Evolutionary conservation across 2,797 vertebrate species (phyloP).

Genomic region (Hephaestus fuliginosus): DNA sequence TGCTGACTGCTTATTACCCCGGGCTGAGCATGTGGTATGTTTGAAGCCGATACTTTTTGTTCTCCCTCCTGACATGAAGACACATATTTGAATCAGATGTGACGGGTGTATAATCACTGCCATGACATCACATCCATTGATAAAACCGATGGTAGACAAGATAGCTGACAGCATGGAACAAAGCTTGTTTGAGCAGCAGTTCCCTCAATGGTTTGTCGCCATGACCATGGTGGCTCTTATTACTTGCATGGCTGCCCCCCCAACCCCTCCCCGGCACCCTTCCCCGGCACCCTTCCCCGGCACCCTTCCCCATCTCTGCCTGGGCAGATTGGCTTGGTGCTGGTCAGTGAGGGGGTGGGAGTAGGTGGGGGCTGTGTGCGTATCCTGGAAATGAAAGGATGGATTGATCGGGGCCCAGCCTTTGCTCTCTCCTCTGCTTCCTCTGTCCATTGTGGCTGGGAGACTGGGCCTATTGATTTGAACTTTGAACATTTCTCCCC

Average conservation of each 20-base stretch:
- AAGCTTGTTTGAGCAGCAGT: constrained; percentile 81
- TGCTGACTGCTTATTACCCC: constrained; percentile 75
- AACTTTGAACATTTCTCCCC: constrained; percentile 70
- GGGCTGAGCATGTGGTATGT: constrained; percentile 69
- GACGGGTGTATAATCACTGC: constrained; percentile 74
- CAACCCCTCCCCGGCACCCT: too few species aligned
- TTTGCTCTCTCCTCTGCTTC: constrained; percentile 80
- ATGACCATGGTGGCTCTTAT: constrained; percentile 76
- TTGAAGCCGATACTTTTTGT: constrained; percentile 71
- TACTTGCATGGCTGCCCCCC: constrained; percentile 71
- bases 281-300: constrained; percentile 19
- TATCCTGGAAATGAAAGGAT: constrained; percentile 85
- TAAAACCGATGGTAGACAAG: constrained; percentile 79
- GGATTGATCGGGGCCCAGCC: constrained; percentile 85
- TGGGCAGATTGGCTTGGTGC: constrained; percentile 77
- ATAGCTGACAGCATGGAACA: constrained; percentile 79
- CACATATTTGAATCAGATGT: constrained; percentile 74
- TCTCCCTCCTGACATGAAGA: constrained; percentile 64
- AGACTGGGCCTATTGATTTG: constrained; percentile 87
- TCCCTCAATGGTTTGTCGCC: constrained; percentile 73
- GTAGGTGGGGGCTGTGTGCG: constrained; percentile 54
- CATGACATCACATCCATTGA: constrained; percentile 80
- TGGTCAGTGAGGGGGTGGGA: constrained; percentile 65
- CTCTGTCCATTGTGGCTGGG: constrained; percentile 86
- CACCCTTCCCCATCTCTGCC: constrained; percentile 63